Base-by-base conservation (phyloP, 2,888 invertebrate species). In the Drosophila paracracens region DNA sequence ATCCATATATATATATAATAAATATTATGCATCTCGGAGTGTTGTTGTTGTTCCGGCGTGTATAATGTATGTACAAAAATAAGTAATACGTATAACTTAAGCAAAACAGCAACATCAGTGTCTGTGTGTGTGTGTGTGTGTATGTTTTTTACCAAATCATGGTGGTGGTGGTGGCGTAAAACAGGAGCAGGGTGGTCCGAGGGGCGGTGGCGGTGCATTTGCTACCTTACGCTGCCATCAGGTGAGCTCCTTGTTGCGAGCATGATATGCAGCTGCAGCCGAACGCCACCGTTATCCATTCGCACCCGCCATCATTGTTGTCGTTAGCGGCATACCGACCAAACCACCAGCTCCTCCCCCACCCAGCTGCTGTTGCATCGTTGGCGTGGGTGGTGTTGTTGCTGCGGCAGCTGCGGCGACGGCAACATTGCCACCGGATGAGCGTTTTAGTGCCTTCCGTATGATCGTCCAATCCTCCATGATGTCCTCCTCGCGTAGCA, bases 401-500 rank as follows among this genome's bases (percentile, higher is more conserved):
- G 77, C 4, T 21, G 40, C 52, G 29, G 43, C 59, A 61, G 25
- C 59, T 31, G 5, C 35, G 54, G 27, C 8, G 29, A 11, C 11
- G 25, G 27, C 8, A 31, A 8, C 10, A 38, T 56, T 56, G 40
- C 29, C 11, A 61, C 64, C 18, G 77, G 88, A 73, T 29, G 88
- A 93, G 75, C 94, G 92, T 81, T 96, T 96, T 1, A 97, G 93
- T 1, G 97, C 95, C 92, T 98, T 98, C 90, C 97, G 95, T 76
- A 99, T 98, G 10, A 96, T 94, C 31, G 98, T 96, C 98, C 98
- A 99, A 93, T 99, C 99, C 92, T 98, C 98, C 93, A 99, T 95
- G 90, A 99, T 98, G 91, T 99, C 98, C 29, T 96, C 95, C 72
- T 98, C 98, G 65, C 96, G 96, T 52, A 99, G 94, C 98, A 98